phyloP scores from a whole-genome alignment of 2,113 vertebrate genomes.

The Archocentrus centrarchus region DNA sequence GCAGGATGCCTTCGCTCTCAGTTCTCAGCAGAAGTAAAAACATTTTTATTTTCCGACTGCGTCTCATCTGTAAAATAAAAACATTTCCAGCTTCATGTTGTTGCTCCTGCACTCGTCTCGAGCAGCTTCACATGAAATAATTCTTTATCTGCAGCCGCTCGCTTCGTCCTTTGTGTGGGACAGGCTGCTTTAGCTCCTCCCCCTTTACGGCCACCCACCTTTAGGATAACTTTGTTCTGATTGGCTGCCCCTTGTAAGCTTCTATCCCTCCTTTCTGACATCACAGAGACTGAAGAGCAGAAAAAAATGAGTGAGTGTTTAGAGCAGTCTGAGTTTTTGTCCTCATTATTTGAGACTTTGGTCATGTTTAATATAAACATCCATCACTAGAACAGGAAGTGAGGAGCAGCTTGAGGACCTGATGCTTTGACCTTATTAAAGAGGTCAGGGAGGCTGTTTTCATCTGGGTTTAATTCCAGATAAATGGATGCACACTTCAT shows the following conservation, averaged over 20 bases:
- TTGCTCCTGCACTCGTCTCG: neutral
- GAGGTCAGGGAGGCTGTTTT: too few species aligned
- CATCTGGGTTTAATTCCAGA: too few species aligned
- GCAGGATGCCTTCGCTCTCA: conserved; percentile 90
- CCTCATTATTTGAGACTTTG: too few species aligned
- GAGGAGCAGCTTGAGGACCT: too few species aligned
- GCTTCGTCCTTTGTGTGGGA: neutral
- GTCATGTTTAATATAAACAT: too few species aligned
- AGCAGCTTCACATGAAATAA: too few species aligned
- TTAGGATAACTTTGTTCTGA: neutral
- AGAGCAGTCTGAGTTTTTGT: neutral
- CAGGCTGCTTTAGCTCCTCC: too few species aligned
- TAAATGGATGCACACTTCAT: too few species aligned
- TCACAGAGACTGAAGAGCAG: neutral
- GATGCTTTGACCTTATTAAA: too few species aligned
- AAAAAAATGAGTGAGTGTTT: neutral
- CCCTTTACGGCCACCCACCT: neutral
- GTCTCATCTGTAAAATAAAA: too few species aligned
- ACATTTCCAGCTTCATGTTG: neutral
- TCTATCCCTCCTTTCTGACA: neutral
- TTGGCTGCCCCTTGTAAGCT: neutral
- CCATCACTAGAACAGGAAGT: too few species aligned
- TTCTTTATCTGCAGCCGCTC: too few species aligned
- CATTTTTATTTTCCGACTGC: neutral
- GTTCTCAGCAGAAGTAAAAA: conserved; percentile 88